Evolutionary conservation across 2,113 vertebrate species (phyloP).

Genomic region (Mustelus asterias): DNA sequence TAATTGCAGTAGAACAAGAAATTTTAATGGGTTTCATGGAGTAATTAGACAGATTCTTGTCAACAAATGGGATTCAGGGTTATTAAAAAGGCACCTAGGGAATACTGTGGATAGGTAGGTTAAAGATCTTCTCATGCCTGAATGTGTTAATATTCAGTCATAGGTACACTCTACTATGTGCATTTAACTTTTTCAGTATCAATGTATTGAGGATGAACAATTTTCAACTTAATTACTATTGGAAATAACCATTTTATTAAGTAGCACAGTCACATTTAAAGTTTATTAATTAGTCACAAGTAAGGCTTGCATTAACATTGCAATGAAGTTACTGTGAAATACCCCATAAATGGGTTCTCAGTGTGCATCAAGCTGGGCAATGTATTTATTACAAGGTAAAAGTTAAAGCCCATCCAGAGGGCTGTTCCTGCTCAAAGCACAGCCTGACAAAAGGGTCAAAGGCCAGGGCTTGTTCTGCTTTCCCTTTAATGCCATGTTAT

Average conservation of each 20-base stretch:
- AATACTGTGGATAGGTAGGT: background rate
- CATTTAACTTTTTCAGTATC: background rate
- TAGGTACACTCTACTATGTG: background rate
- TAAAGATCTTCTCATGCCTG: background rate
- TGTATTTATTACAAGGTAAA: background rate
- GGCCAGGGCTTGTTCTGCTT: conserved; percentile 12
- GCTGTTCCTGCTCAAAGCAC: background rate
- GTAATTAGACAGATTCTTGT: background rate
- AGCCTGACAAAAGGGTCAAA: conserved; percentile 35
- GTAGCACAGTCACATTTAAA: background rate
- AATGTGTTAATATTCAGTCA: background rate
- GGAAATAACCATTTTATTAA: background rate
- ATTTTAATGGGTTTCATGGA: background rate
- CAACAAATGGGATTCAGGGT: background rate
- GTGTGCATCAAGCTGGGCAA: background rate
- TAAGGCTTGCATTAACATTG: no score
- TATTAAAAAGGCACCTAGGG: background rate
- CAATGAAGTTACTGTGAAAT: no score
- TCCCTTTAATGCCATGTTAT: background rate
- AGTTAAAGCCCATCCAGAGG: background rate
- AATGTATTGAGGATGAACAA: background rate
- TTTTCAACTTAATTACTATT: background rate
- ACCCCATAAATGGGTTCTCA: background rate
- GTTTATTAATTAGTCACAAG: no score
- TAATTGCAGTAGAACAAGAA: background rate